Evolutionary conservation across 92 coral and sea anemone species (phyloP).

Genomic region (Porites rus): DNA sequence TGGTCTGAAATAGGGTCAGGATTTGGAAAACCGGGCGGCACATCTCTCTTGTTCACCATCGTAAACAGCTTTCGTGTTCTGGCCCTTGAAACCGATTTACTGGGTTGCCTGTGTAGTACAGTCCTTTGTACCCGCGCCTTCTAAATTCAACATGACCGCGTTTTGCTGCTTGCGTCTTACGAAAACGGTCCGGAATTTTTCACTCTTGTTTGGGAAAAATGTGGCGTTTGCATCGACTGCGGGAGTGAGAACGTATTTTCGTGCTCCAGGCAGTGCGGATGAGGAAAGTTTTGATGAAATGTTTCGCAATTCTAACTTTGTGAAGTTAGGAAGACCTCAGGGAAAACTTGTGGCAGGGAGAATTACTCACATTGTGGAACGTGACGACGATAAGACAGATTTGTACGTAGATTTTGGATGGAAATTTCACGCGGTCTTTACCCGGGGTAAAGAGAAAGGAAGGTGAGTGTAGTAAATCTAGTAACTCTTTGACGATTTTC

Average conservation of each 20-base stretch:
- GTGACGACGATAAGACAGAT: constrained; percentile 70
- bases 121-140: constrained; percentile 20
- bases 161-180: neutral
- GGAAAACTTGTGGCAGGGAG: constrained; percentile 77
- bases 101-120: neutral
- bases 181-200: neutral
- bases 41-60: too few species aligned
- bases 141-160: constrained; percentile 27
- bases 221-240: neutral
- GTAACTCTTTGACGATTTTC: too few species aligned
- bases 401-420: constrained; percentile 96
- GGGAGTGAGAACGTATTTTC: constrained; percentile 7
- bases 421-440: constrained; percentile 93
- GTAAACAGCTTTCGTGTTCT: too few species aligned
- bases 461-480: constrained; percentile 42
- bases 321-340: constrained; percentile 84
- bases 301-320: constrained; percentile 87
- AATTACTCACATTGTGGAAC: constrained; percentile 68
- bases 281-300: constrained; percentile 82
- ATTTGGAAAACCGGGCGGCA: too few species aligned
- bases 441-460: constrained; percentile 42
- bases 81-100: neutral
- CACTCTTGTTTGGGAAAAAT: neutral
- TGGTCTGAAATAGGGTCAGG: too few species aligned
- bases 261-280: constrained; percentile 16